phyloP scores from a whole-genome alignment of 2,797 vertebrate genomes.

The Capromys pilorides region DNA sequence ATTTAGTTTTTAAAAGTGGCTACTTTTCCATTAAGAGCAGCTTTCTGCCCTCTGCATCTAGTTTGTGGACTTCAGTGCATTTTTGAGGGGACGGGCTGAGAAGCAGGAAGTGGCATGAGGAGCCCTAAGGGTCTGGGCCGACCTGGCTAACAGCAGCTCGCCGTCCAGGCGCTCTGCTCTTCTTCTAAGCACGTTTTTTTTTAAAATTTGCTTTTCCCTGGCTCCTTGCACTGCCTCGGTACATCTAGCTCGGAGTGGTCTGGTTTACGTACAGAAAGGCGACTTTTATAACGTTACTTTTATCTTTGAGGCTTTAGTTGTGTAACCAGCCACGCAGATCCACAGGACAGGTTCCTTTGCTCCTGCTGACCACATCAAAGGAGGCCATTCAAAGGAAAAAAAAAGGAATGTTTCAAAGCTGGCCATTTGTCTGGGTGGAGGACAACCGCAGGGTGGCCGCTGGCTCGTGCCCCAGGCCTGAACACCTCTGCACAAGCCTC shows the following conservation, averaged over 20 bases:
- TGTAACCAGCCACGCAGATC: neutral
- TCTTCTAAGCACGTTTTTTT: neutral
- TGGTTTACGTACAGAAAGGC: neutral
- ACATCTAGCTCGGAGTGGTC: neutral
- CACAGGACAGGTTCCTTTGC: neutral
- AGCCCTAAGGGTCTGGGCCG: neutral
- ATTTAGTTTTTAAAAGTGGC: neutral
- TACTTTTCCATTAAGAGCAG: neutral
- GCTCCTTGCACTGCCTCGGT: neutral
- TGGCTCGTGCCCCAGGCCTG: neutral
- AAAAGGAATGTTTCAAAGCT: neutral
- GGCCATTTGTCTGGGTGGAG: neutral
- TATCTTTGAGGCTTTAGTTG: neutral
- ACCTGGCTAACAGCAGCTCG: neutral
- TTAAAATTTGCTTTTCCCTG: neutral
- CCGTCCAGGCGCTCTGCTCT: neutral
- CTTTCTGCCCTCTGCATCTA: neutral
- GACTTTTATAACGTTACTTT: neutral
- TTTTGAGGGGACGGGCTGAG: neutral
- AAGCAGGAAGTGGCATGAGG: neutral
- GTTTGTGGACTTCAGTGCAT: neutral
- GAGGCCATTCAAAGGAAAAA: neutral
- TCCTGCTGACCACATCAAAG: neutral
- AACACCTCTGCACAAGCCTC: neutral
- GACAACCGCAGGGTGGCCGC: neutral